phyloP scores from a whole-genome alignment of 1,140 invertebrate species.

The Platorchestia sp. region DNA sequence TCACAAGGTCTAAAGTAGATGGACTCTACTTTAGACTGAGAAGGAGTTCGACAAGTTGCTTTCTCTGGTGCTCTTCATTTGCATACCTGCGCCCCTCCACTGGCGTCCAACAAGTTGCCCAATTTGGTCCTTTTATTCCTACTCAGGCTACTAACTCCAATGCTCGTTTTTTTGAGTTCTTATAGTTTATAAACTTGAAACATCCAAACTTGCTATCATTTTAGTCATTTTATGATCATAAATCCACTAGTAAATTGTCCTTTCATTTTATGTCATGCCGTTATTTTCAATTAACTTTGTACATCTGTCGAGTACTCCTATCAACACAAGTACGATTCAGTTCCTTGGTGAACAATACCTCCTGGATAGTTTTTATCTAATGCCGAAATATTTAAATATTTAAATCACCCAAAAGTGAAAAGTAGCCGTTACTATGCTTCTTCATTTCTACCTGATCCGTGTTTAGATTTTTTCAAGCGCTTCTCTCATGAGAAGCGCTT shows the following conservation, averaged over 20 bases:
- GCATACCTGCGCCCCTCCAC: background rate
- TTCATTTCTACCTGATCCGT: too few relatives aligned
- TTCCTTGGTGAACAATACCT: too few relatives aligned
- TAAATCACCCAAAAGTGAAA: too few relatives aligned
- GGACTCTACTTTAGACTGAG: background rate
- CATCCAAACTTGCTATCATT: background rate
- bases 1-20: background rate
- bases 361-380: too few relatives aligned
- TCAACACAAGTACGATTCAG: background rate
- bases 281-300: background rate
- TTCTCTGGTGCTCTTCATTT: conserved; percentile 25
- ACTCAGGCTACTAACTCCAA: background rate
- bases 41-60: background rate
- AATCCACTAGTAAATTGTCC: background rate
- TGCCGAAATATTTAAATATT: too few relatives aligned
- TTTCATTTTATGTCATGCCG: background rate
- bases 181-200: background rate
- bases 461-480: too few relatives aligned
- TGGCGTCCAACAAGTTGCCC: background rate
- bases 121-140: background rate
- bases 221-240: background rate
- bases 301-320: background rate
- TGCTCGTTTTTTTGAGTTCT: background rate
- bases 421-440: too few relatives aligned
- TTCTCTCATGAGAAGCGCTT: too few relatives aligned